Conservation (phyloP, 2,888 invertebrate species). For the Eupeodes latifasciatus region DNA sequence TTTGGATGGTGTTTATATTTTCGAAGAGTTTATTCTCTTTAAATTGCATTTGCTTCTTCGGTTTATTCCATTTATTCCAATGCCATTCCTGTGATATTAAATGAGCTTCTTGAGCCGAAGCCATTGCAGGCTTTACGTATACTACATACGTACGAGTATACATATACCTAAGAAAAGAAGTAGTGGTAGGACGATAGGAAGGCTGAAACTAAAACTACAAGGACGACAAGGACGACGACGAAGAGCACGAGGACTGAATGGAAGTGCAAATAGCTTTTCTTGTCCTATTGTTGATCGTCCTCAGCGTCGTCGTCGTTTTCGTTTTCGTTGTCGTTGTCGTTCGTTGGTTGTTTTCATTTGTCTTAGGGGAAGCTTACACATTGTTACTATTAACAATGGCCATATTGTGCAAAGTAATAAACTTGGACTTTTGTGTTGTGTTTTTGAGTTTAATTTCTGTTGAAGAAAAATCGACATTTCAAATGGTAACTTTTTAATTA, state of each 20-base stretch:
- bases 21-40: constrained; percentile 66
- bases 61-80: constrained; percentile 52
- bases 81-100: constrained; percentile 47
- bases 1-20: constrained; percentile 56
- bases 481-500: constrained; percentile 74
- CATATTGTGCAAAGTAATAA: constrained; percentile 74
- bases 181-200: background rate
- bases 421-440: constrained; percentile 72
- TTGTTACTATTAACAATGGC: constrained; percentile 75
- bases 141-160: too few relatives aligned
- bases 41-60: constrained; percentile 69
- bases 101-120: constrained; percentile 52
- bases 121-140: constrained; percentile 1
- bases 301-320: constrained; percentile 2
- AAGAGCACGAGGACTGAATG: constrained; percentile 34
- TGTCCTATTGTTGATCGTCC: constrained; percentile 67
- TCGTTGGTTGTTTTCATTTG: constrained; percentile 67
- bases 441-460: constrained; percentile 72
- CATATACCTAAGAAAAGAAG: background rate
- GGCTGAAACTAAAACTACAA: background rate
- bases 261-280: constrained; percentile 76
- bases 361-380: constrained; percentile 68
- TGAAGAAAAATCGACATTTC: constrained; percentile 71
- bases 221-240: background rate
- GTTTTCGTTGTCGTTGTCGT: background rate